phyloP scores from a whole-genome alignment of 1,140 invertebrate species.

The Agraylea sexmaculata region DNA sequence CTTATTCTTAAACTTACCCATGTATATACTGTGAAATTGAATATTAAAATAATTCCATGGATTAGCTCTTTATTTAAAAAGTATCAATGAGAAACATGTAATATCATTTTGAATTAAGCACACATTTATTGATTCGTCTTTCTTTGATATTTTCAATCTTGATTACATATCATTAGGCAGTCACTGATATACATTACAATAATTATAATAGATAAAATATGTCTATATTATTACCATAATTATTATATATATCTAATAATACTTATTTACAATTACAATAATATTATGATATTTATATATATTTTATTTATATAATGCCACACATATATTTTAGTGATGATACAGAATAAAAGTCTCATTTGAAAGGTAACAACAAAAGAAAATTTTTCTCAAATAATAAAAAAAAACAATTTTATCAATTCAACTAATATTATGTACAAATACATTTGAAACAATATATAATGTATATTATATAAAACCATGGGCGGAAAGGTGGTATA shows the following conservation, averaged over 20 bases:
- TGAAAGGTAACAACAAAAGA: constrained; percentile 21
- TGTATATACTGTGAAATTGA: too few species aligned
- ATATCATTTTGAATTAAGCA: constrained; percentile 17
- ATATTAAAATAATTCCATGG: background rate
- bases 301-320: constrained; percentile 19
- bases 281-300: constrained; percentile 5
- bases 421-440: too few species aligned
- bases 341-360: constrained; percentile 20
- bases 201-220: constrained; percentile 23
- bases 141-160: constrained; percentile 21
- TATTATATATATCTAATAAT: constrained; percentile 22
- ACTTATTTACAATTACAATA: constrained; percentile 20
- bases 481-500: too few species aligned
- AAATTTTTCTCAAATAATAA: too few species aligned
- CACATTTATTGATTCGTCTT: constrained; percentile 22
- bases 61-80: too few species aligned
- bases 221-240: constrained; percentile 22
- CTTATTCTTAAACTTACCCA: too few species aligned
- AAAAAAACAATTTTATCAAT: too few species aligned
- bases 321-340: constrained; percentile 20
- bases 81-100: too few species aligned
- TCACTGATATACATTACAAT: constrained; percentile 22
- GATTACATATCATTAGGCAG: constrained; percentile 21
- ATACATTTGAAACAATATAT: too few species aligned
- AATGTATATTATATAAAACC: too few species aligned